Evolutionary conservation across 2,113 vertebrate species (phyloP).

Genomic region (human (Homo sapiens)): DNA sequence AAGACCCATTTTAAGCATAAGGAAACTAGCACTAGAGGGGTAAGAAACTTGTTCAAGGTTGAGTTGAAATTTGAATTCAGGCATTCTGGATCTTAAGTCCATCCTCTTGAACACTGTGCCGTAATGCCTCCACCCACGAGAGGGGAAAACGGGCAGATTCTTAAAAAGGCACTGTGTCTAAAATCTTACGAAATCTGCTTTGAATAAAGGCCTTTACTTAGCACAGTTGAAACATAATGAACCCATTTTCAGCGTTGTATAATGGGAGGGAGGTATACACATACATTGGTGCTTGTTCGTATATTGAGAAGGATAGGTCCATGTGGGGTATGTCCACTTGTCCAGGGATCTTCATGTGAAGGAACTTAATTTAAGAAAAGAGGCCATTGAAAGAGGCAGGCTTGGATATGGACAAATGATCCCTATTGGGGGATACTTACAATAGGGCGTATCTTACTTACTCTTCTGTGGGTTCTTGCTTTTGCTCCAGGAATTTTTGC

Average conservation of each 20-base stretch:
- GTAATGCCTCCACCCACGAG: not conserved
- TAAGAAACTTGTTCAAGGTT: not conserved
- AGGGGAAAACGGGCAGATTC: not conserved
- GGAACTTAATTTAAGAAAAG: not conserved
- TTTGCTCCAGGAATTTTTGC: not conserved
- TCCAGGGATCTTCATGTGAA: not conserved
- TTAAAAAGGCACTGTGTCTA: not conserved
- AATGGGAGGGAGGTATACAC: not conserved
- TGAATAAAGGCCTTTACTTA: not conserved
- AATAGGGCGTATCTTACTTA: not conserved
- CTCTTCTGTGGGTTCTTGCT: not conserved
- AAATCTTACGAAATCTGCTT: not conserved
- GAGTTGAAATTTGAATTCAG: not conserved
- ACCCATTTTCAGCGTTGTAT: not conserved
- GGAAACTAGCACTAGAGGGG: not conserved
- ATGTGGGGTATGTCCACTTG: not conserved
- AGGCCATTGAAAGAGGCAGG: not conserved
- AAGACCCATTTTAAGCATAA: not conserved
- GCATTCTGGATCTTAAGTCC: not conserved
- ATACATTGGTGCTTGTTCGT: not conserved
- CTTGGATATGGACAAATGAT: not conserved
- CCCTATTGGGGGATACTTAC: not conserved
- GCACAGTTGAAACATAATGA: not conserved
- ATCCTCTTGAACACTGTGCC: not conserved
- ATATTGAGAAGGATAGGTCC: not conserved